Base-by-base conservation (phyloP, 2,797 vertebrate species). In the Danio jaintianensis region DNA sequence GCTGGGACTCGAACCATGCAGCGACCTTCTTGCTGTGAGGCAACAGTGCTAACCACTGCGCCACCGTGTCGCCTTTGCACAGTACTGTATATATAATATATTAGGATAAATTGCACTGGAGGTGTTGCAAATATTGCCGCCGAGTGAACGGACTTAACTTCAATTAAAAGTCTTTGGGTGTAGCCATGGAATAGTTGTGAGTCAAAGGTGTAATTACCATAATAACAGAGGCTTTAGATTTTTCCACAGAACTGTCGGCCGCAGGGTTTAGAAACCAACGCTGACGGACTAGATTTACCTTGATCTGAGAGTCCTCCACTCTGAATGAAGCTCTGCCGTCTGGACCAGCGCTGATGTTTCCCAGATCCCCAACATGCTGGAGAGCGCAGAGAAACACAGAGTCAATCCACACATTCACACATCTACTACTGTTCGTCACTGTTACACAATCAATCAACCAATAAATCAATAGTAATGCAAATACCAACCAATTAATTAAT, bases 281-380 rank as follows among this genome's bases (percentile, higher is more conserved):
- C 4, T 29, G 29, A 29, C 29, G 29, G 3, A 29, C 29, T 29
- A 29, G 29, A 29, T 29, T 29, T 29, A 98, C 97, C 95, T 97
- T 97, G 10, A 98, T 86, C 56, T 90, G 90, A 7, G 81, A 22
- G 78, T 96, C 95, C 84, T 97, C 95, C 4, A 96, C 88, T 80
- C 95, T 91, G 82, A 98, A 98, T 0, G 86, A 85, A 0, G 96
- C 96, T 84, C 93, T 91, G 71, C 97, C 96, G 0, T 94, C 89
- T 0, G 88, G 62, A 22, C 90, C 91, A 0, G 95, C 96, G 0
- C 88, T 62, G 7, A 98, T 84, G 12, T 98, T 98, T 12, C 97
- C 97, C 82, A 98, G 91, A 90, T 98, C 97, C 2, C 96, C 97
- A 0, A 85, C 93, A 47, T 98, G 97, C 97, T 98, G 84, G 0